Conservation (phyloP, 2,113 vertebrate genomes). For the Seriola aureovittata region DNA sequence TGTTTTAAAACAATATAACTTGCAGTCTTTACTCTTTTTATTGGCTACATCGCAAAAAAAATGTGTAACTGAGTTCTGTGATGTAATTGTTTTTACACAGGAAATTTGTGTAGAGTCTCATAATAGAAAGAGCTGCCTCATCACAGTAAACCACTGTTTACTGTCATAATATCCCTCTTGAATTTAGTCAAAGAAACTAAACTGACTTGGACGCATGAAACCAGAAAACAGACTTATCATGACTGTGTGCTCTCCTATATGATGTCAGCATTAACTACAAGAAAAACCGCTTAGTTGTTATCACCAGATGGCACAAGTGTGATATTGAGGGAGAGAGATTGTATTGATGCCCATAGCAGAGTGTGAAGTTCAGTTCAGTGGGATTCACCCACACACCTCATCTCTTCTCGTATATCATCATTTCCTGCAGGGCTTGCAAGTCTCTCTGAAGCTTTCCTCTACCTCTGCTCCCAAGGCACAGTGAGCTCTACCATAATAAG, state of each 20-base stretch:
- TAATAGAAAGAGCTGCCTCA: neutral
- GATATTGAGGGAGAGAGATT: slow-evolving; percentile 4
- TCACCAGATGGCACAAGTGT: no score
- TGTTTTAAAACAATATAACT: neutral
- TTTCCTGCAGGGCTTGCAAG: slow-evolving; percentile 56
- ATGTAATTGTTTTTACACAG: no score
- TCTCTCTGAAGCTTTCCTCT: slow-evolving; percentile 44
- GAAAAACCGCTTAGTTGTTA: slow-evolving; percentile 3
- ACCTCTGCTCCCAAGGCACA: slow-evolving; percentile 44
- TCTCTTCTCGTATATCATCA: slow-evolving; percentile 51
- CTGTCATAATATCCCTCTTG: neutral
- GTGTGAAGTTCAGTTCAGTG: slow-evolving; percentile 46
- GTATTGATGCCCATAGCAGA: slow-evolving; percentile 24
- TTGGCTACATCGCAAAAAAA: neutral
- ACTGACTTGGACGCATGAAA: no score
- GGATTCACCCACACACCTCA: slow-evolving; percentile 48
- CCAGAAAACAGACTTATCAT: neutral
- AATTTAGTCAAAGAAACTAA: no score
- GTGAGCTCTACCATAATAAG: slow-evolving; percentile 61
- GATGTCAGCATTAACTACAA: slow-evolving; percentile 3
- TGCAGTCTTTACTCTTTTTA: neutral
- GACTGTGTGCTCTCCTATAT: neutral
- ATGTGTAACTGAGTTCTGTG: no score
- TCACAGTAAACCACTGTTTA: neutral
- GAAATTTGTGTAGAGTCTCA: no score